Base-by-base conservation (phyloP, 92 coral and sea anemone genomes). In the Porites cylindrica region DNA sequence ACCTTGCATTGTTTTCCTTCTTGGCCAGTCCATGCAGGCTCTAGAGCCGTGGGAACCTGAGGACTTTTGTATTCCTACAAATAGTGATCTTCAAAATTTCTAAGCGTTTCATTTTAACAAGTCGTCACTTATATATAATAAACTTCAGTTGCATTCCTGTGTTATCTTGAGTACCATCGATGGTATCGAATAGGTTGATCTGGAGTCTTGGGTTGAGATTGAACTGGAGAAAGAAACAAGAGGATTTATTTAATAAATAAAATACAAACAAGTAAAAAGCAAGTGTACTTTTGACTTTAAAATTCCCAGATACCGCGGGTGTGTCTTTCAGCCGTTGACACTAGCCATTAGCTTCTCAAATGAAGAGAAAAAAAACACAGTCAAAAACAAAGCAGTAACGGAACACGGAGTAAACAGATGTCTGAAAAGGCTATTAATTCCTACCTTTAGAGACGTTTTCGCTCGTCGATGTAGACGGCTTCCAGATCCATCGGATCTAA, bases 161-260 rank as follows among this genome's bases (percentile, higher is more conserved):
- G 91, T 94, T 66, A 94, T 91, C 97, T 94, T 72, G 97, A 94
- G 90, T 78, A 89, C 97, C 97, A 94, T 69, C 95, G 87, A 74
- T 94, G 97, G 51, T 89, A 87, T 20, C 97, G 89, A 4, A 17
- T 59, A 18, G 62, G 61, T 47, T 86, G 66, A n/a, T 53, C 70
- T 68, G 66, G 86, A 17, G 77, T 71, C 73, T 69, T 86, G 82
- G 61, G 73, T 53, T 86, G 85, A 13, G 86, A 51, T n/a, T 79
- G 76, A 82, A 85, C 93, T 90, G 84, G 21, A 54, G 8, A 66
- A 32, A 32, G 11, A 24, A 20, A 82, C 1, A 77, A 13, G 10
- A 11, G 16, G 3, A 63, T 11, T 51, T 52, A 3, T 52, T 54
- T n/a, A 3, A 10, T 53, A 21, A 47, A 54, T 38, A 50, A 6